phyloP scores from a whole-genome alignment of 2,113 vertebrate species.

The Pycnonotus jocosus region DNA sequence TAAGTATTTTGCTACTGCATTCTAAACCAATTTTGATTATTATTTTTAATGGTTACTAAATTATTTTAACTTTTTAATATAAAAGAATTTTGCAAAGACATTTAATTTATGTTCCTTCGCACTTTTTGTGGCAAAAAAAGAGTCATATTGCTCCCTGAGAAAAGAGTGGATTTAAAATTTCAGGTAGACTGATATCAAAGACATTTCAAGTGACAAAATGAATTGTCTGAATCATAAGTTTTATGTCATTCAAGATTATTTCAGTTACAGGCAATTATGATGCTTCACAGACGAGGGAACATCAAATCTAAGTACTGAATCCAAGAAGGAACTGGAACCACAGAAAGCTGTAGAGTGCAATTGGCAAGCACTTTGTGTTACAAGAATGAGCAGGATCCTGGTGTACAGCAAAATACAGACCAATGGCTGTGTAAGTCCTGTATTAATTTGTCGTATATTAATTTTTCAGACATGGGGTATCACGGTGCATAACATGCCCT shows the following conservation, averaged over 20 bases:
- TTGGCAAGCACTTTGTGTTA: neutral
- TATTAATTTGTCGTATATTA: neutral
- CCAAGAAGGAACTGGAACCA: neutral
- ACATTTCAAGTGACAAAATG: neutral
- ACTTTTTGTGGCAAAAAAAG: neutral
- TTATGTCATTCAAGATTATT: neutral
- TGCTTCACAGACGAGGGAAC: neutral
- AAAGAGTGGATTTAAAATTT: neutral
- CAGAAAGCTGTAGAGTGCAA: neutral
- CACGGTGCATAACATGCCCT: fast-evolving
- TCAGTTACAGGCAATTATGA: neutral
- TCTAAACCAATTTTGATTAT: neutral
- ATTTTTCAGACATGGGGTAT: neutral
- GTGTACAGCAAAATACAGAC: neutral
- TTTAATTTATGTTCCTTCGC: neutral
- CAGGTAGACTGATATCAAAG: neutral
- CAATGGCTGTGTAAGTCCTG: neutral
- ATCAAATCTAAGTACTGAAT: neutral
- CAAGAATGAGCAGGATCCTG: neutral
- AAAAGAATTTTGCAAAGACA: neutral
- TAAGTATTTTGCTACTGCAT: neutral
- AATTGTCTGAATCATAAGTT: neutral
- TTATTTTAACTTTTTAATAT: neutral
- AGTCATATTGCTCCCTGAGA: neutral
- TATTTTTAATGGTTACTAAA: neutral